phyloP scores from a whole-genome alignment of 64 coral and sea anemone genomes.

The Porites lutea region DNA sequence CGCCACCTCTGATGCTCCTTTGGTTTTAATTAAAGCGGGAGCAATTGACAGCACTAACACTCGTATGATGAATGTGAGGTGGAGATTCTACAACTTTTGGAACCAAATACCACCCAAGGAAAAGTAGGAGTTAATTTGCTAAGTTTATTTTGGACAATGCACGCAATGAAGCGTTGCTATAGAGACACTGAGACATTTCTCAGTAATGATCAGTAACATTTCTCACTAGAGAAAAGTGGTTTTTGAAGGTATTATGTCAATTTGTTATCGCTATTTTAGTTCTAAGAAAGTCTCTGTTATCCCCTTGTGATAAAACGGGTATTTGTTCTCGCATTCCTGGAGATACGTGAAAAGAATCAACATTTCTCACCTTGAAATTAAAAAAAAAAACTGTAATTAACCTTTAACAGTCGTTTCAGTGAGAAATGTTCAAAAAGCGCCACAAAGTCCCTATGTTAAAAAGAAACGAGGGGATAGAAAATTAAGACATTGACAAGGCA shows the following conservation, averaged over 20 bases:
- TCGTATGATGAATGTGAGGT: slow-evolving; percentile 8
- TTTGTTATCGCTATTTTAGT: no score
- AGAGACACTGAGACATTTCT: no score
- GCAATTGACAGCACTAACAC: slow-evolving; percentile 35
- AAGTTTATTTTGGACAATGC: not conserved
- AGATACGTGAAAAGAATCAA: no score
- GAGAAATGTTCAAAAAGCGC: slow-evolving; percentile 1
- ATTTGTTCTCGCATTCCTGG: no score
- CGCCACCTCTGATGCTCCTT: slow-evolving; percentile 53
- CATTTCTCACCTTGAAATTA: no score
- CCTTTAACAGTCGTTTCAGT: not conserved
- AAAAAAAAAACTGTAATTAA: no score
- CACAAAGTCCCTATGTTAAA: not conserved
- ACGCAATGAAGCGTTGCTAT: no score
- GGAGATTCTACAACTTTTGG: not conserved
- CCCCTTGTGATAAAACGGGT: no score
- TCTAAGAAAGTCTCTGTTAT: no score
- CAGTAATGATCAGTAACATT: no score
- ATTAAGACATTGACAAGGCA: not conserved
- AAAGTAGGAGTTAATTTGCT: not conserved
- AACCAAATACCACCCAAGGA: not conserved
- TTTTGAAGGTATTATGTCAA: no score
- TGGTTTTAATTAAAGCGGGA: slow-evolving; percentile 46
- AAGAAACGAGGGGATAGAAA: not conserved
- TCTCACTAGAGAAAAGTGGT: no score